Base-by-base conservation (phyloP, 2,888 invertebrate genomes). In the Drymonia ruficornis region DNA sequence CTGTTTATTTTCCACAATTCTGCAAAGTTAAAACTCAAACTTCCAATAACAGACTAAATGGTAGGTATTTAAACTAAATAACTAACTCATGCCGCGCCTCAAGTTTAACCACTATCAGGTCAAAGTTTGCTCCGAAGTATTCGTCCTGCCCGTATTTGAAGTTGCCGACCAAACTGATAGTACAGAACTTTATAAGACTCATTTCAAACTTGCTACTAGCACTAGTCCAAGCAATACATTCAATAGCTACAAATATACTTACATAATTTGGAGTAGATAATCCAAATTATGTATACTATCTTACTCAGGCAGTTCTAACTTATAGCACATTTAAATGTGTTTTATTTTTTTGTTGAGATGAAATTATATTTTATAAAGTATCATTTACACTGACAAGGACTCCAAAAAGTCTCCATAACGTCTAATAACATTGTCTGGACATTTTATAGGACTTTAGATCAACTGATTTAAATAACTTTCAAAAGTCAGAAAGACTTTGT, bases 41-140 rank as follows among this genome's bases (percentile, higher is more conserved):
- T 36, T 36, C 13, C 5, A n/a, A 6, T 5, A n/a, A 36, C 36
- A n/a, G 13, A 36, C n/a, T n/a, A 36, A 36, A 36, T 31, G 31
- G 9, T 13, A n/a, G 38, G 15, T 6, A 0, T 45, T 45, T 28
- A 28, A 47, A 31, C 12, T 34, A 34, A 34, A 18, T 34, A 47
- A 18, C 47, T 13, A 34, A 34, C 18, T 47, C 29, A 23, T 45
- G 2, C 28, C 13, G 16, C 8, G 19, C 19, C 3, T 13, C 5
- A 63, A 65, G 57, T 70, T 56, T 18, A 46, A 13, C 59, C 53
- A 40, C 44, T 61, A 56, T 68, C 63, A 15, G 53, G 44, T 2
- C 18, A 31, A 63, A 67, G 55, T 70, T 67, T 52, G 55, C 55
- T 52, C 36, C 38, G 47, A 61, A 61, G 61, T 56, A 56, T 59